Conservation (phyloP, 2,113 vertebrate species). For the Scartelaos histophorus region DNA sequence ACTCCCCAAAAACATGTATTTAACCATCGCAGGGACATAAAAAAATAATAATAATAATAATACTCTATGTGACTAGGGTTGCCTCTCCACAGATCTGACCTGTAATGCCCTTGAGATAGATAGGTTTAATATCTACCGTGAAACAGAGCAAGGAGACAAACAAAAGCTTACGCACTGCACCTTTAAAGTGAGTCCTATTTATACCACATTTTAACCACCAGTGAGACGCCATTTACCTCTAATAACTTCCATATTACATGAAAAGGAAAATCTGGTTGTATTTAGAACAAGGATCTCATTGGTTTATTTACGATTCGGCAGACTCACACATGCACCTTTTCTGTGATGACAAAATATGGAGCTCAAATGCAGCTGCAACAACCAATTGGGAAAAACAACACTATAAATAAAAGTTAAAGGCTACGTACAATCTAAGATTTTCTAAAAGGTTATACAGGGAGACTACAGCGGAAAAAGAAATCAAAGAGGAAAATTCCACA, state of each 20-base stretch:
- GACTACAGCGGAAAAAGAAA: background rate
- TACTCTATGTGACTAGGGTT: too few species aligned
- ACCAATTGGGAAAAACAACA: background rate
- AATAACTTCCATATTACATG: background rate
- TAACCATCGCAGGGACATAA: too few species aligned
- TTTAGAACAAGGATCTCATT: conserved; percentile 19
- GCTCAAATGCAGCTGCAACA: background rate
- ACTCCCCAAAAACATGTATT: too few species aligned
- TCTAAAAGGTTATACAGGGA: background rate
- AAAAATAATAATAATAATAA: too few species aligned
- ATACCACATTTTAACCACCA: background rate
- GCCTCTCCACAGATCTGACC: too few species aligned
- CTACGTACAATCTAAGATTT: background rate
- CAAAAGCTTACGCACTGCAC: too few species aligned
- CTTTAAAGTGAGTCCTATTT: background rate
- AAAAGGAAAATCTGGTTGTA: conserved; percentile 14
- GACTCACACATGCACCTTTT: background rate
- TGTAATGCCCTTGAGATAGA: too few species aligned
- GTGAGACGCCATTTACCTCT: background rate
- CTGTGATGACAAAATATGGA: background rate
- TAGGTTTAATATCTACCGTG: too few species aligned
- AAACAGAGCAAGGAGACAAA: too few species aligned
- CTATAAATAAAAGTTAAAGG: conserved; percentile 2
- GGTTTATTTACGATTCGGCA: conserved; percentile 6
- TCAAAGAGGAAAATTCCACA: background rate